phyloP scores from a whole-genome alignment of 2,888 invertebrate genomes.

The Craniophora ligustri region DNA sequence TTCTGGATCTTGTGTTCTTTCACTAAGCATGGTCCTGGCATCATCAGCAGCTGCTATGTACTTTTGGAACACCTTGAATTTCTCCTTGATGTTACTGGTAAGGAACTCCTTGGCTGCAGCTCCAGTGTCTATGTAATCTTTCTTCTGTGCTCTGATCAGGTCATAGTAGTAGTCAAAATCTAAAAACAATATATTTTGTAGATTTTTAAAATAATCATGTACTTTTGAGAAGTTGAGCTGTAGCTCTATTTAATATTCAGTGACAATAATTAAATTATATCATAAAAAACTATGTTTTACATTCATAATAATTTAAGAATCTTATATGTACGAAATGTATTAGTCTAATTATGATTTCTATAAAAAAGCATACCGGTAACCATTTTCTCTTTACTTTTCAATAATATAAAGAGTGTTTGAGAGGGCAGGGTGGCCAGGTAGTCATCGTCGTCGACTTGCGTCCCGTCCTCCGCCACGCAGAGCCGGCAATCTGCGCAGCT shows the following conservation, averaged over 20 bases:
- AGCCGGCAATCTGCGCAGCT: slow-evolving; percentile 83
- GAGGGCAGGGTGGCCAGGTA: slow-evolving; percentile 92
- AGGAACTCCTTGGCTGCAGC: slow-evolving; percentile 93
- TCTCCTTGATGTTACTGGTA: slow-evolving; percentile 89
- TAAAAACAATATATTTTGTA: slow-evolving; percentile 60
- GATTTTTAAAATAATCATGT: not conserved
- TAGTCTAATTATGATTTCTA: not conserved
- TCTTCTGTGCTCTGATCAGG: slow-evolving; percentile 90
- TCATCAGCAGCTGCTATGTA: slow-evolving; percentile 83
- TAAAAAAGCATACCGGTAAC: slow-evolving; percentile 85
- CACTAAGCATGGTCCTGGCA: slow-evolving; percentile 89
- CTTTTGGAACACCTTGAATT: slow-evolving; percentile 81
- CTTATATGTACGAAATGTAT: not conserved
- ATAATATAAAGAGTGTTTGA: slow-evolving; percentile 92
- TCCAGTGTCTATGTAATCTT: slow-evolving; percentile 91
- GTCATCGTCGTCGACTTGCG: slow-evolving; percentile 92
- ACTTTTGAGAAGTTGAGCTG: not conserved
- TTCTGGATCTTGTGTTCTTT: slow-evolving; percentile 91
- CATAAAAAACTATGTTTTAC: too few species aligned
- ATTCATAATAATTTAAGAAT: too few species aligned
- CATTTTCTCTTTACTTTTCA: slow-evolving; percentile 85
- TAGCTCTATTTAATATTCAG: not conserved
- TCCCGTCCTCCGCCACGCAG: slow-evolving; percentile 91
- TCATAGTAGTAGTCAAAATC: slow-evolving; percentile 93
- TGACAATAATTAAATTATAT: too few species aligned